Conservation (phyloP, 1,140 invertebrate species). For the Archivesica marissinica region DNA sequence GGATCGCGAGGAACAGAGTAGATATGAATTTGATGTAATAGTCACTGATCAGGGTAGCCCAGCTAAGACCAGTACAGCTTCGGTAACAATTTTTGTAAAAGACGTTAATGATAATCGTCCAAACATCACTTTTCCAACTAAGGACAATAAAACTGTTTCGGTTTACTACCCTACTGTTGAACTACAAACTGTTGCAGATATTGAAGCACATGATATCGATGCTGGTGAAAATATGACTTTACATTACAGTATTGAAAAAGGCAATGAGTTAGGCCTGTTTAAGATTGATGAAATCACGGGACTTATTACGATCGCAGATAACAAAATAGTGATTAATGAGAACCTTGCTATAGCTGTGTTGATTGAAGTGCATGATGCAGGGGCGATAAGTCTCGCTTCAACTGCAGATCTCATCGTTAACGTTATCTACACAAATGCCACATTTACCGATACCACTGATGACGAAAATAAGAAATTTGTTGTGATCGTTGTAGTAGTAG, state of each 20-base stretch:
- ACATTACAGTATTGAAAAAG: conserved; percentile 89
- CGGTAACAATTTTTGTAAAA: conserved; percentile 89
- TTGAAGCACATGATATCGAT: conserved; percentile 83
- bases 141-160: conserved; percentile 87
- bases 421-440: conserved; percentile 48
- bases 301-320: conserved; percentile 23
- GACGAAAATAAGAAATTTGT: conserved; percentile 49
- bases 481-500: conserved; percentile 52
- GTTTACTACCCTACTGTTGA: conserved; percentile 96
- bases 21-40: conserved; percentile 92
- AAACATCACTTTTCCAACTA: conserved; percentile 74
- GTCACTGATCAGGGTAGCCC: conserved; percentile 96
- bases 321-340: conserved; percentile 16
- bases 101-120: conserved; percentile 91
- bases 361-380: conserved; percentile 56
- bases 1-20: conserved; percentile 91
- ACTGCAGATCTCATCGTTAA: conserved; percentile 34
- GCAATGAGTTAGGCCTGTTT: conserved; percentile 87
- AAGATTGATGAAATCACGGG: conserved; percentile 56
- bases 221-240: conserved; percentile 87
- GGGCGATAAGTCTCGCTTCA: neutral
- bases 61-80: conserved; percentile 92
- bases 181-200: conserved; percentile 86
- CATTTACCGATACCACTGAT: neutral
- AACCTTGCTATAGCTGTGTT: conserved; percentile 38